Base-by-base conservation (phyloP, 2,888 invertebrate species). In the Anthrax anthrax region DNA sequence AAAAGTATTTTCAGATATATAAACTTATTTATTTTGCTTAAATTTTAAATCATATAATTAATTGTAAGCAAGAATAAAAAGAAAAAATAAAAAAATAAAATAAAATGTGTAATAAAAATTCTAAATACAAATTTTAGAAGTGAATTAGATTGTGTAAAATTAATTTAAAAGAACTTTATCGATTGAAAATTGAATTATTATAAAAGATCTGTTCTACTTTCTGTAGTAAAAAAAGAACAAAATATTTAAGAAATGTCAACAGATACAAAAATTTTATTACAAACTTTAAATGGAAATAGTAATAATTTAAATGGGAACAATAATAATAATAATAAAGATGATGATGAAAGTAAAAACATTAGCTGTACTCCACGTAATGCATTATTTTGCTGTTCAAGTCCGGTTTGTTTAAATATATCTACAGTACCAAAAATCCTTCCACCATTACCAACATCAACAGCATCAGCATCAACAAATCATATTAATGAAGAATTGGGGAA, bases 301-400 rank as follows among this genome's bases (percentile, higher is more conserved):
- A 47, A 47, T 43, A 49, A 42, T n/a, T 46, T 39, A 18, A 51
- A 43, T 43, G 49, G 50, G 36, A 52, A 49, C 41, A 34, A n/a
- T 34, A 16, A 44, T 29, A 37, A 19, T 37, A 18, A 43, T 17
- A 17, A 41, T 9, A 34, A 29, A 27, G 17, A 39, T 34, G 32
- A 39, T 45, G 40, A 36, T 9, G n/a, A 32, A 37, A 17, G 16
- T n/a, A 64, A 39, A 48, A 56, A 42, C 18, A 47, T 44, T 59
- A 62, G 64, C 63, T 67, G 67, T 71, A 70, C 72, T 69, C 73
- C 67, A 65, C 70, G 64, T 67, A 71, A 64, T 53, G 56, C 56
- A 5, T 51, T 58, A 40, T 57, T 58, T 46, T 57, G 56, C 48
- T 58, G 57, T 44, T 51, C 54, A 34, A 54, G 54, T 40, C 57